phyloP scores from a whole-genome alignment of 1,140 invertebrate species.

The Zaprionus kolodkinae region DNA sequence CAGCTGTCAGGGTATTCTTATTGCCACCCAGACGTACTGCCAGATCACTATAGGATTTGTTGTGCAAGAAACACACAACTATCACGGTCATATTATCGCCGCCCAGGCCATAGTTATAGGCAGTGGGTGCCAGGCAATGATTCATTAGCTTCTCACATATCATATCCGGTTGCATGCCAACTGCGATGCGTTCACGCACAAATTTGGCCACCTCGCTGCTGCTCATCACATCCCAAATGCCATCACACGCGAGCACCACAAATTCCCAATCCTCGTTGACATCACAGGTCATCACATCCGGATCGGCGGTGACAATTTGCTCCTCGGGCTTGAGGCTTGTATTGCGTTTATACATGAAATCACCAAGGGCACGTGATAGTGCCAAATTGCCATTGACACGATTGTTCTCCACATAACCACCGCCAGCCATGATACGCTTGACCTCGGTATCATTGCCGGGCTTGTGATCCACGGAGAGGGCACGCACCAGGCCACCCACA shows the following conservation, averaged over 20 bases:
- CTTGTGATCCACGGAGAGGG: slow-evolving; percentile 96
- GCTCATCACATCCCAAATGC: slow-evolving; percentile 99
- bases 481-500: slow-evolving; percentile 87
- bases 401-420: slow-evolving; percentile 98
- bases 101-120: slow-evolving; percentile 96
- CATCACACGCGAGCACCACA: slow-evolving; percentile 97
- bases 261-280: slow-evolving; percentile 97
- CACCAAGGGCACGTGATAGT: slow-evolving; percentile 97
- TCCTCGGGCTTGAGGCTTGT: slow-evolving; percentile 92
- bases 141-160: slow-evolving; percentile 98
- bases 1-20: background rate
- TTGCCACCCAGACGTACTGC: slow-evolving; percentile 77
- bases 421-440: slow-evolving; percentile 94
- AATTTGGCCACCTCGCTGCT: slow-evolving; percentile 96
- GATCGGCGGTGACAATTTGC: slow-evolving; percentile 98
- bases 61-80: slow-evolving; percentile 91
- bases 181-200: slow-evolving; percentile 91
- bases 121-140: slow-evolving; percentile 96
- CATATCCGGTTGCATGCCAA: slow-evolving; percentile 93
- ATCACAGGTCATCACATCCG: slow-evolving; percentile 93
- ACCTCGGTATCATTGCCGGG: slow-evolving; percentile 94
- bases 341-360: slow-evolving; percentile 98
- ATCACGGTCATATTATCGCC: slow-evolving; percentile 99
- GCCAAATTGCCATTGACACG: slow-evolving; percentile 98
- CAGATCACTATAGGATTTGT: slow-evolving; percentile 89